A percentile compares a stretch with the other conserved stretches of the same genome.
phyloP scores from a whole-genome alignment of 2,888 invertebrate genomes.

The Meiosimyza platycephala region DNA sequence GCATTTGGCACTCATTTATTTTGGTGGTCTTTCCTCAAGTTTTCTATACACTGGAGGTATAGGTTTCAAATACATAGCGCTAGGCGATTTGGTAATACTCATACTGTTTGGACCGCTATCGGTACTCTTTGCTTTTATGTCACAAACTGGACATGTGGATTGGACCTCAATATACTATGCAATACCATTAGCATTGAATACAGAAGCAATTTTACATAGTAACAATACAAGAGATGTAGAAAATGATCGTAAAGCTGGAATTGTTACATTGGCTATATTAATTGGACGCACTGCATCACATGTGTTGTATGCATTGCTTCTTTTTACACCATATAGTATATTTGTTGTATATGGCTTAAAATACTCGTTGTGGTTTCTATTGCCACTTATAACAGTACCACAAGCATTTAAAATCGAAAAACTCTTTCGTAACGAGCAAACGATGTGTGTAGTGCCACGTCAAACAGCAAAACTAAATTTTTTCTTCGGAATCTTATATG shows the following conservation, averaged over 20 bases:
- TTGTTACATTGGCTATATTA: slow-evolving; percentile 94
- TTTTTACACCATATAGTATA: slow-evolving; percentile 91
- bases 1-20: slow-evolving; percentile 92
- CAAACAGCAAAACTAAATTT: slow-evolving; percentile 92
- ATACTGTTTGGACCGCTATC: slow-evolving; percentile 95
- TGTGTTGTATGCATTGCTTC: slow-evolving; percentile 86
- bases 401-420: slow-evolving; percentile 92
- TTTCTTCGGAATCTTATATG: slow-evolving; percentile 90
- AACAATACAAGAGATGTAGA: slow-evolving; percentile 95
- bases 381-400: slow-evolving; percentile 88
- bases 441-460: slow-evolving; percentile 85
- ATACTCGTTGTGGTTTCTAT: slow-evolving; percentile 87
- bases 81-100: slow-evolving; percentile 92
- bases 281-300: slow-evolving; percentile 93
- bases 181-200: slow-evolving; percentile 91
- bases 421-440: slow-evolving; percentile 82
- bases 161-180: slow-evolving; percentile 94
- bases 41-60: slow-evolving; percentile 97
- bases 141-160: slow-evolving; percentile 91
- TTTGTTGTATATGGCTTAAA: slow-evolving; percentile 87
- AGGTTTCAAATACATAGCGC: slow-evolving; percentile 93
- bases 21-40: slow-evolving; percentile 93
- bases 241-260: slow-evolving; percentile 88
- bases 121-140: slow-evolving; percentile 92
- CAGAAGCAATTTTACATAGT: slow-evolving; percentile 94